Base-by-base conservation (phyloP, 1,140 invertebrate species). In the Capitella teleta region DNA sequence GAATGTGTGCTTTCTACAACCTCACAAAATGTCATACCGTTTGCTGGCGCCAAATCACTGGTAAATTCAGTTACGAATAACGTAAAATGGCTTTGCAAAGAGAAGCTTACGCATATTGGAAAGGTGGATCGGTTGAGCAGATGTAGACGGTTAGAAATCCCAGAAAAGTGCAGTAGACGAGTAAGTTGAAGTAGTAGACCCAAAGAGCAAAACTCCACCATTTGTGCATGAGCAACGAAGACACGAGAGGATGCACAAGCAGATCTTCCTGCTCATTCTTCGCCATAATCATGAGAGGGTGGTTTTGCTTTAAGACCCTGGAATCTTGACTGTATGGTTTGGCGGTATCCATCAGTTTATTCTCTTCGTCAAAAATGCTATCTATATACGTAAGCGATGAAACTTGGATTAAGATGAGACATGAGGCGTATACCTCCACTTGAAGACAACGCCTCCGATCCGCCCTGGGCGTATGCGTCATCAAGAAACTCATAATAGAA, bases 281-380 rank as follows among this genome's bases (percentile, higher is more conserved):
- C 32, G 62, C 76, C 76, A 77, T 77, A 43, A 77, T 60, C 61
- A 68, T 73, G 24, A 78, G 58, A 21, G 76, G 76, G 59, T 77
- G 76, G 53, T 77, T 77, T 26, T 66, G 64, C 59, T 76, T 76
- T 21, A 77, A 55, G 16, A 69, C 53, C 42, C 63, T 62, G 21
- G 65, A 62, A 51, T 76, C 66, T 10, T 44, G 57, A 4, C 63
- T 56, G 53, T 74, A 74, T 1, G 67, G 59, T 26, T 43, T 44
- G 8, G 63, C 66, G 25, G 46, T 23, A 6, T 56, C 46, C 2
- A 61, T 47, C 23, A 73, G 51, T 23, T 55, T 52, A 10, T 61
- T 57, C 30, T 70, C 63, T 30, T 72, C 69, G 54, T 67, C 62
- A 55, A 57, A 66, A 1, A 59, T 53, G 47, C 56, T 59, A 6